Evolutionary conservation across 2,888 invertebrate genomes (phyloP), one percentile per base, ranked within the genome.

Genomic region (Auanema freiburgensis): DNA sequence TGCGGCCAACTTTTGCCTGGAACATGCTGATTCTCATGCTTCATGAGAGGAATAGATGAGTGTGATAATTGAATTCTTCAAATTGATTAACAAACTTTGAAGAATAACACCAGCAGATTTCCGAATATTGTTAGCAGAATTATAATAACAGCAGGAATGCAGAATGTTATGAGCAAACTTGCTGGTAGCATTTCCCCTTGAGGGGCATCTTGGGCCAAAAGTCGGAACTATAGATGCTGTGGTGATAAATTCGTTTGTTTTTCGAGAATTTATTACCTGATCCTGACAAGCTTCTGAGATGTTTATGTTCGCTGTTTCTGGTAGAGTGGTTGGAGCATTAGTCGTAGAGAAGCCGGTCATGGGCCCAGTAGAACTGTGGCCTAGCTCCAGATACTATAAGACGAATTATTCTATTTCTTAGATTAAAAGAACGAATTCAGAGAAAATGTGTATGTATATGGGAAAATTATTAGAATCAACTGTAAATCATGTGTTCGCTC

Each of bases 91-190:
- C 33, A 33, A 33, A 66, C 68, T 67, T 83, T 83, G 73, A 83
- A 83, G 53, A 76, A 81, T 10, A 83, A 69, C n/a, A 83, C 83
- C 40, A 83, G 77, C 40, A 83, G 70, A 56, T 83, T 83, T 43
- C 83, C 83, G 51, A 83, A 78, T 3, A 83, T 63, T 1, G 83
- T 83, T 24, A 83, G 64, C 14, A 83, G 66, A 55, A 83, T 83
- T 55, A 83, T 83, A 51, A 79, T 69, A 10, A 69, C 71, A 14
- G 81, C 82, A 10, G 83, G 81, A 44, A 83, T 61, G 24, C 76
- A 74, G 25, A 83, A 65, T 10, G 75, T 51, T 23, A 69, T 59
- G 2, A 72, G 58, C 18, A 72, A 51, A 14, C 68, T 61, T 1
- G 65, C 62, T 0, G 71, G 74, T 12, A 62, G 51, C 62, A 49